Evolutionary conservation across 2,888 invertebrate genomes (phyloP), one percentile per base, ranked within the genome.

Genomic region (Neria commutata): DNA sequence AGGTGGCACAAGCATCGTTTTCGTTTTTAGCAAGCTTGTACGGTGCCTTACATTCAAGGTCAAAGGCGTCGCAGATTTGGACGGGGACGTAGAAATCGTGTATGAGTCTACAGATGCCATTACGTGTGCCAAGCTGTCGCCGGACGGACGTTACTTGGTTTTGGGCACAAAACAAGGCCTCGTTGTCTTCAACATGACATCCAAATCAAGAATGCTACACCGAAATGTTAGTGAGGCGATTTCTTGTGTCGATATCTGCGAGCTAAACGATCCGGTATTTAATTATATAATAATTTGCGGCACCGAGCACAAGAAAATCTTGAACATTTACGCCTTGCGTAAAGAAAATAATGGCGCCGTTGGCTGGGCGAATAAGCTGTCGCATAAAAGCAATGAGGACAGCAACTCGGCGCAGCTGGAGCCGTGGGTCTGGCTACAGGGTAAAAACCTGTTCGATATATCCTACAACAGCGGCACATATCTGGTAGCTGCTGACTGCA

Each of bases 231-330:
- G 79, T 54, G 76, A 78, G 40, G 67, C 66, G n/a, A 78, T 80
- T 51, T 60, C 68, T 5, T 80, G 80, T 50, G 69, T 81, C 19
- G 83, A 82, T 61, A 69, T 80, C 5, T 77, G 71, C 56, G 69
- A 75, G 40, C 50, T 80, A 4, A 71, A 69, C 21, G 73, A 76
- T 59, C 59, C 67, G 2, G 59, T 70, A 3, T 75, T 69, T 47
- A 78, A 81, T 53, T 80, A 80, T 34, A 73, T 81, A 33, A 73
- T 82, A 8, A 67, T 80, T 0, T 78, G 80, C 40, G 80, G 76
- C 2, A 72, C 77, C 2, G 67, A 71, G 26, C 66, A 70, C 2
- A 74, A 73, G 11, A 66, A 69, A 42, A 56, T 74, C 2, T 54
- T 81, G 2, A 73, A 79, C 63, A 65, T 82, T 17, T 77, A 78